Percentiles rank a stretch among this genome's conserved stretches.
Conservation (phyloP, 1,140 invertebrate species). For the Drosophila takahashii region DNA sequence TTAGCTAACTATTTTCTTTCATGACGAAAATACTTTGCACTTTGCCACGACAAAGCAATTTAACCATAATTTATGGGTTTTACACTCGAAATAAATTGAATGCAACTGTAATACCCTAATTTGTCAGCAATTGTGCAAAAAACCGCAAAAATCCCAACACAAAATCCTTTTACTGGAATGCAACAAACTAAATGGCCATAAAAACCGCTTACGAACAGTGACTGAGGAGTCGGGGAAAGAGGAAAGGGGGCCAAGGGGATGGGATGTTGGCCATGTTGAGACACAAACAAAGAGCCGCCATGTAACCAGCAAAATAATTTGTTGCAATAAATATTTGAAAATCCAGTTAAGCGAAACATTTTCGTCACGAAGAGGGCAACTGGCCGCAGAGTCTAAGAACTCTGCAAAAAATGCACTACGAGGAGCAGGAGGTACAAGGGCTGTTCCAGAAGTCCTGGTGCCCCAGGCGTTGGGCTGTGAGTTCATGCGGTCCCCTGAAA, state of each 20-base stretch:
- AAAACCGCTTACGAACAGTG: constrained; percentile 56
- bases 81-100: constrained; percentile 32
- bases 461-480: constrained; percentile 10
- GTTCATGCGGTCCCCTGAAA: background rate
- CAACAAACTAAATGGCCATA: constrained; percentile 76
- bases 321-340: constrained; percentile 83
- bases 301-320: constrained; percentile 79
- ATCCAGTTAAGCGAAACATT: constrained; percentile 81
- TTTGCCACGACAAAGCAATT: constrained; percentile 10
- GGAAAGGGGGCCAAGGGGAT: background rate
- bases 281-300: constrained; percentile 51
- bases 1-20: constrained; percentile 5
- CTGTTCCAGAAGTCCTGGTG: constrained; percentile 19
- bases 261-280: constrained; percentile 28
- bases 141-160: constrained; percentile 39
- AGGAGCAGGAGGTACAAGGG: background rate
- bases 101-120: constrained; percentile 47
- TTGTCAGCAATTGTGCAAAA: constrained; percentile 63
- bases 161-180: constrained; percentile 55
- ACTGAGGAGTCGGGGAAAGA: background rate
- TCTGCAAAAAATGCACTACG: constrained; percentile 50
- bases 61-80: constrained; percentile 27
- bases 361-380: constrained; percentile 75
- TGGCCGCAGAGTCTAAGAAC: constrained; percentile 46
- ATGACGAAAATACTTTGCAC: constrained; percentile 4